Evolutionary conservation across 2,113 vertebrate genomes (phyloP).

Genomic region (Neolamprologus toae): DNA sequence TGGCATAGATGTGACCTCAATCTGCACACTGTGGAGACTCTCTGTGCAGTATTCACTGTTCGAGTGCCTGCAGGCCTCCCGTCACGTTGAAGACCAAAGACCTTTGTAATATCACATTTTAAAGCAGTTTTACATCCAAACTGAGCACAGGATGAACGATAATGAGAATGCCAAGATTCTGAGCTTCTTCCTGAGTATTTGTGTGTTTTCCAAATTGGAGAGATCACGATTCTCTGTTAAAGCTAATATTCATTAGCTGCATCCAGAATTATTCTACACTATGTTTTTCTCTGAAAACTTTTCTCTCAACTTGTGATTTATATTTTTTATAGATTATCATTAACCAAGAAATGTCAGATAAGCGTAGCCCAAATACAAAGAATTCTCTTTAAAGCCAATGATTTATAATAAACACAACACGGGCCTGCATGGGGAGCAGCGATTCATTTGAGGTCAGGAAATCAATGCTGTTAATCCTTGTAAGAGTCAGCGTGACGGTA

Average conservation of each 20-base stretch:
- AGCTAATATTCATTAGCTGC: background rate
- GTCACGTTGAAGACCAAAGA: background rate
- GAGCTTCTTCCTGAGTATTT: background rate
- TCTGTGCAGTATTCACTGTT: background rate
- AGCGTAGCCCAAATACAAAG: background rate
- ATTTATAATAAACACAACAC: background rate
- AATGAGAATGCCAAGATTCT: background rate
- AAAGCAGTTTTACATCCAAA: background rate
- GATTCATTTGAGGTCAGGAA: background rate
- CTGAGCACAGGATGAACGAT: background rate
- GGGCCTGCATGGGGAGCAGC: rapidly evolving
- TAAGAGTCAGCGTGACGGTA: background rate
- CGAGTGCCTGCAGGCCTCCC: background rate
- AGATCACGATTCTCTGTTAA: background rate
- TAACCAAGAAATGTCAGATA: background rate
- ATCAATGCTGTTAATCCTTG: background rate
- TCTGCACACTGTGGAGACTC: background rate
- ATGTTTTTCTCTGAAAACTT: background rate
- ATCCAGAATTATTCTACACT: background rate
- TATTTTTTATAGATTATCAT: background rate
- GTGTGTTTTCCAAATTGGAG: background rate
- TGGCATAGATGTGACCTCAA: background rate
- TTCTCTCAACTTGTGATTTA: background rate
- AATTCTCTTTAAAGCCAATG: background rate
- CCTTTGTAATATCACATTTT: background rate